Evolutionary conservation across 2,797 vertebrate genomes (phyloP).

Genomic region (Enteromius afrohamiltoni): DNA sequence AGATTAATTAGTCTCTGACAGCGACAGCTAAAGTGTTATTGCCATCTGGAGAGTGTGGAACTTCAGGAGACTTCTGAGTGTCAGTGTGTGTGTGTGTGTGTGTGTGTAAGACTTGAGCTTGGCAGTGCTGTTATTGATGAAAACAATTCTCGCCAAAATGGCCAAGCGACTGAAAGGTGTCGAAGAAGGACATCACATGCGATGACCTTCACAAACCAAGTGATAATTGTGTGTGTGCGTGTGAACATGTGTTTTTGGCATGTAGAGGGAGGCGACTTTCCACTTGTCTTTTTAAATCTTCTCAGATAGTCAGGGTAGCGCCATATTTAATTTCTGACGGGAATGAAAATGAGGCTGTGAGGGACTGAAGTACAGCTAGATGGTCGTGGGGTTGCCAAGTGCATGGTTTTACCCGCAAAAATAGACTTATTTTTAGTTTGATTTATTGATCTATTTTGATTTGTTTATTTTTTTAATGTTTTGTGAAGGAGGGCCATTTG

Average conservation of each 20-base stretch:
- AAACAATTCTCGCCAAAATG: constrained; percentile 53
- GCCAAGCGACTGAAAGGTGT: constrained; percentile 58
- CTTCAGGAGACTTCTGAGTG: constrained; percentile 63
- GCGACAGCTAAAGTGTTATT: constrained; percentile 65
- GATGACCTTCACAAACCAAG: constrained; percentile 51
- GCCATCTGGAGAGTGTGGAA: constrained; percentile 68
- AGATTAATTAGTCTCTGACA: constrained; percentile 69
- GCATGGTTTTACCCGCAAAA: not conserved
- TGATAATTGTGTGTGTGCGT: constrained; percentile 43
- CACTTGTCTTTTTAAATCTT: constrained; percentile 38
- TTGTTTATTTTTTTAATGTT: not conserved
- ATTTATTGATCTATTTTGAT: too few relatives aligned
- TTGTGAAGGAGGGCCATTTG: not conserved
- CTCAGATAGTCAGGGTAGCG: not conserved
- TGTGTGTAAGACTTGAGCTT: constrained; percentile 41
- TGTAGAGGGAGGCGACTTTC: constrained; percentile 35
- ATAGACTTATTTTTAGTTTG: too few relatives aligned
- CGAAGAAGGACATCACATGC: constrained; percentile 47
- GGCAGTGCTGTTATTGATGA: constrained; percentile 48
- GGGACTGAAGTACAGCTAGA: not conserved
- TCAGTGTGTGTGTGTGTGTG: constrained; percentile 32
- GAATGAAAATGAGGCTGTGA: not conserved
- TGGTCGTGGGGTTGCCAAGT: not conserved
- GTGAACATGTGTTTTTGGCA: constrained; percentile 31
- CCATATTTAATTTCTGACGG: not conserved